A percentile compares a stretch with the other conserved stretches of the same genome.
phyloP scores from a whole-genome alignment of 2,888 invertebrate genomes.

The Agrotis segetum region DNA sequence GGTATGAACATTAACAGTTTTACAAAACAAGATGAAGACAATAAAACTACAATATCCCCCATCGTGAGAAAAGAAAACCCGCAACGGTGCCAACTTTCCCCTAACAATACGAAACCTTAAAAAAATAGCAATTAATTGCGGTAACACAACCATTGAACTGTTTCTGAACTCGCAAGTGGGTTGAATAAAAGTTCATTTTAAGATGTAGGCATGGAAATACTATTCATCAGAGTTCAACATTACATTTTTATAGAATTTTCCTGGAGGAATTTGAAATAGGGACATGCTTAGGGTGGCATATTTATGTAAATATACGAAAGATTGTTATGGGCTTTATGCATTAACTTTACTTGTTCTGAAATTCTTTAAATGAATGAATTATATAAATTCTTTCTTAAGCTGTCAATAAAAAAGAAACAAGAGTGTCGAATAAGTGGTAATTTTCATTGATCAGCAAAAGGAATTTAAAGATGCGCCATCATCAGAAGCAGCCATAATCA shows the following conservation, averaged over 20 bases:
- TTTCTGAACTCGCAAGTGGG: neutral
- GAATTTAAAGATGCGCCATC: too few species aligned
- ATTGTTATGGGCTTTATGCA: too few species aligned
- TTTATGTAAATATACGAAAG: too few species aligned
- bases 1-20: neutral
- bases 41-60: neutral
- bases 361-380: too few species aligned
- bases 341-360: too few species aligned
- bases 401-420: too few species aligned
- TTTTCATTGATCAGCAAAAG: too few species aligned
- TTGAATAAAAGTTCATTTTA: neutral
- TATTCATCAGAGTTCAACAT: neutral
- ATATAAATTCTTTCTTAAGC: too few species aligned
- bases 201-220: neutral
- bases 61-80: slow-evolving; percentile 7
- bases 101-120: neutral
- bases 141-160: neutral
- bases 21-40: neutral
- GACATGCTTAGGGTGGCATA: neutral
- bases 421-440: too few species aligned
- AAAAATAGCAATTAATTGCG: neutral
- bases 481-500: too few species aligned
- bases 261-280: neutral
- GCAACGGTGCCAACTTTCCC: neutral
- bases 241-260: neutral